Percentiles rank a stretch among this genome's conserved stretches.
These are phyloP conservation scores for Rhinolophus ferrumequinum DNA, from an alignment of 2,113 vertebrate genomes.

Conservation along the genomic window DNA sequence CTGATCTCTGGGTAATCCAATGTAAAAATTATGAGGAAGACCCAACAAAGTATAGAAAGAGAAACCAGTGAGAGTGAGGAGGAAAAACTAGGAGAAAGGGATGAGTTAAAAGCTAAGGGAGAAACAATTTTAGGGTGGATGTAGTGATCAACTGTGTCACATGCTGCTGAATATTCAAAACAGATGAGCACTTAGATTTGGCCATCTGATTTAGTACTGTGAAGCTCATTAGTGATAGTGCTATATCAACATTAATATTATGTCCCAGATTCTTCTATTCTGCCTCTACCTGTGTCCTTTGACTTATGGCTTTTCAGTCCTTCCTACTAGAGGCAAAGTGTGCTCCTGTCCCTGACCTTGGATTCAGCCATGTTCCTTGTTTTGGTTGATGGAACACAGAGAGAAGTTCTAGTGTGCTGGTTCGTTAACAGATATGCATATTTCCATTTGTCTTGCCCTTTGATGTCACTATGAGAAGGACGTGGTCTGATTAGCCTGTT, in stretches of 20 bases:
- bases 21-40: neutral
- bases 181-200: neutral
- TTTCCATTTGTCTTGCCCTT: neutral
- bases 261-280: neutral
- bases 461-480: neutral
- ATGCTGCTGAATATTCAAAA: neutral
- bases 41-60: neutral
- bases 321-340: neutral
- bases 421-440: neutral
- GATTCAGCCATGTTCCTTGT: neutral
- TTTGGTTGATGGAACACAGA: neutral
- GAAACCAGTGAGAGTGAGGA: neutral
- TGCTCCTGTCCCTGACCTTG: neutral
- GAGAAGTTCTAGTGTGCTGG: neutral
- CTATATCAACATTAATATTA: neutral
- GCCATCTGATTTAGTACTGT: neutral
- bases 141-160: neutral
- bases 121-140: neutral
- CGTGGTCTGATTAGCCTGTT: neutral
- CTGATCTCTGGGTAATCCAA: neutral
- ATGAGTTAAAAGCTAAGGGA: neutral
- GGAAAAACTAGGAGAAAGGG: neutral
- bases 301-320: constrained; percentile 6
- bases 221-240: neutral
- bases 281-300: neutral